These are phyloP conservation scores for Eupithecia vulgata DNA, from an alignment of 2,888 invertebrate genomes.

Conservation along the genomic window DNA sequence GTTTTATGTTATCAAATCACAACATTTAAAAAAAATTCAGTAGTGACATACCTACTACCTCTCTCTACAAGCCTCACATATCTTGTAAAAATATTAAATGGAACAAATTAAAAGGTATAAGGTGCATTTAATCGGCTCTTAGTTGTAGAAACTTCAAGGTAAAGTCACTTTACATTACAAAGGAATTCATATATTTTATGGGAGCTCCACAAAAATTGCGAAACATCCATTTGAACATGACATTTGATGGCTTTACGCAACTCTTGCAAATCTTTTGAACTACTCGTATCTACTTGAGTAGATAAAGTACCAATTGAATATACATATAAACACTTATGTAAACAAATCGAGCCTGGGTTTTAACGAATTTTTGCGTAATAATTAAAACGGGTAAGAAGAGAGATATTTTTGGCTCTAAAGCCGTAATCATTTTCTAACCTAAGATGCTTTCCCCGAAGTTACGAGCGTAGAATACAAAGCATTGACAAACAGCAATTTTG, in stretches of 20 bases:
- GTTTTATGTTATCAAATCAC: too few relatives aligned
- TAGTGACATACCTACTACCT: not conserved
- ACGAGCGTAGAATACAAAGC: not conserved
- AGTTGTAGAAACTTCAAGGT: not conserved
- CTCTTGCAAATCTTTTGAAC: constrained; percentile 17
- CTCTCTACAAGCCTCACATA: not conserved
- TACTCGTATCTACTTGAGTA: constrained; percentile 1
- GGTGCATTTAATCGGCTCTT: not conserved
- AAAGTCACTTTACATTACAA: not conserved
- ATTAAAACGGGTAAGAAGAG: not conserved
- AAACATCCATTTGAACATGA: constrained; percentile 16
- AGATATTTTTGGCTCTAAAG: not conserved
- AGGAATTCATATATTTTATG: constrained; percentile 4
- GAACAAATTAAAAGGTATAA: not conserved
- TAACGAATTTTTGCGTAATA: not conserved
- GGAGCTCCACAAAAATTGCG: constrained; percentile 6
- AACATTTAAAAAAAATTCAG: not conserved
- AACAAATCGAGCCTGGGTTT: not conserved
- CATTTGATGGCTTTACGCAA: constrained; percentile 25
- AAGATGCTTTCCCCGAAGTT: not conserved
- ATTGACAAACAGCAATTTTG: not conserved
- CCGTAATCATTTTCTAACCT: not conserved
- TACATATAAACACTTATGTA: not conserved
- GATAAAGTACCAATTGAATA: constrained; percentile 7
- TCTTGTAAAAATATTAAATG: not conserved